Evolutionary conservation across 2,888 invertebrate species (phyloP).

Genomic region (Drosophila dives): DNA sequence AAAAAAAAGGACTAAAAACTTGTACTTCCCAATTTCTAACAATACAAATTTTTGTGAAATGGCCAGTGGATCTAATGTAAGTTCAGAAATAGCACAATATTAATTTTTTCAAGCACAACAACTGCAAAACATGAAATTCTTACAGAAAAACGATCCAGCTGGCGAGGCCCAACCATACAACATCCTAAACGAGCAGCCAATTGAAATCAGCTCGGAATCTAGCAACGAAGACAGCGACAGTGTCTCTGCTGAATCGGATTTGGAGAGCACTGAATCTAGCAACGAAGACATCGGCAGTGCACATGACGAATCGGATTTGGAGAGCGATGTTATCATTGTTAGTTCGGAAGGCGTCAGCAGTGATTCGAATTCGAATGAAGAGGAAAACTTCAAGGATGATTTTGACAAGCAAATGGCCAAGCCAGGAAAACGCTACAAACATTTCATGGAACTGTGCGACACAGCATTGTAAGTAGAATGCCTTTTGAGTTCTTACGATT

Average conservation of each 20-base stretch:
- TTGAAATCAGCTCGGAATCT: conserved; percentile 52
- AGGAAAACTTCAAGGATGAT: conserved; percentile 25
- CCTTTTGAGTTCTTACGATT: too few species aligned
- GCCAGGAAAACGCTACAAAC: conserved; percentile 28
- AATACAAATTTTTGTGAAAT: conserved; percentile 14
- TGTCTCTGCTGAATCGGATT: not conserved
- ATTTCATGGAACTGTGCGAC: conserved; percentile 39
- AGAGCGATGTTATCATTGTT: conserved; percentile 22
- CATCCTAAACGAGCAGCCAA: conserved; percentile 42
- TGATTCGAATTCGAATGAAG: conserved; percentile 17
- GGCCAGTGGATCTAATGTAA: conserved; percentile 47
- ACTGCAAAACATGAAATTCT: not conserved
- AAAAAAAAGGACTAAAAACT: not conserved
- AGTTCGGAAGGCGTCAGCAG: conserved; percentile 19
- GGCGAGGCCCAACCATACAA: conserved; percentile 24
- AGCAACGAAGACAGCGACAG: conserved; percentile 15
- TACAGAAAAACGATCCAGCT: conserved; percentile 37
- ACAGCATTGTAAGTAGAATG: conserved; percentile 46
- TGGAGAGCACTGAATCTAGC: too few species aligned
- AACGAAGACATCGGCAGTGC: conserved; percentile 14
- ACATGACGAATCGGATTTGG: conserved; percentile 1
- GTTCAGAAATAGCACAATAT: not conserved
- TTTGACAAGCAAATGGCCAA: conserved; percentile 17
- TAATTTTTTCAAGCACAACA: not conserved
- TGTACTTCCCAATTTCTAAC: conserved; percentile 1